Conservation (phyloP, 1,140 invertebrate species). For the Lysiphlebus fabarum region DNA sequence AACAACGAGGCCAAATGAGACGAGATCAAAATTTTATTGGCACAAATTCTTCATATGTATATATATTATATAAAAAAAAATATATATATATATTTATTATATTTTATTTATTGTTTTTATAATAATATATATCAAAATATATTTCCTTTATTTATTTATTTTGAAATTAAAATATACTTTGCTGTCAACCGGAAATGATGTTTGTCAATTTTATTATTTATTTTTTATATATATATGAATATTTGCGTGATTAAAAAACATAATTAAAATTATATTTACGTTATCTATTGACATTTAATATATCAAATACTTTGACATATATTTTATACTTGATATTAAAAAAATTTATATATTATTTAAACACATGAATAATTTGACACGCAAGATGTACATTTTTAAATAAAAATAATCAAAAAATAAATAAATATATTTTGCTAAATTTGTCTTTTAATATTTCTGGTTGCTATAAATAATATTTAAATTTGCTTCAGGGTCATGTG, state of each 20-base stretch:
- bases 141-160: not conserved
- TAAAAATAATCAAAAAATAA: not conserved
- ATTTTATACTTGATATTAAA: too few relatives aligned
- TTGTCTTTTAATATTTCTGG: not conserved
- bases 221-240: too few relatives aligned
- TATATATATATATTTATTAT: too few relatives aligned
- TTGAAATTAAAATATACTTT: not conserved
- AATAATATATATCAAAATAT: not conserved
- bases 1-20: not conserved
- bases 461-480: slow-evolving; percentile 15
- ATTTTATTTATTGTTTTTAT: not conserved
- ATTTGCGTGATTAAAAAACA: too few relatives aligned
- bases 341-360: not conserved
- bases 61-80: too few relatives aligned
- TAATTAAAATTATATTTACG: too few relatives aligned
- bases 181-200: slow-evolving; percentile 9
- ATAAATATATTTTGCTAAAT: slow-evolving; percentile 5
- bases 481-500: slow-evolving; percentile 18
- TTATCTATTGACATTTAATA: too few relatives aligned
- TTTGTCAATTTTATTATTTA: slow-evolving; percentile 4
- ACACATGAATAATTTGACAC: not conserved
- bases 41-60: not conserved
- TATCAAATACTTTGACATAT: too few relatives aligned
- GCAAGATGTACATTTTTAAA: not conserved
- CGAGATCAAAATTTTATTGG: not conserved